Base-by-base conservation (phyloP, 2,797 vertebrate genomes). In the Alectoris magna region DNA sequence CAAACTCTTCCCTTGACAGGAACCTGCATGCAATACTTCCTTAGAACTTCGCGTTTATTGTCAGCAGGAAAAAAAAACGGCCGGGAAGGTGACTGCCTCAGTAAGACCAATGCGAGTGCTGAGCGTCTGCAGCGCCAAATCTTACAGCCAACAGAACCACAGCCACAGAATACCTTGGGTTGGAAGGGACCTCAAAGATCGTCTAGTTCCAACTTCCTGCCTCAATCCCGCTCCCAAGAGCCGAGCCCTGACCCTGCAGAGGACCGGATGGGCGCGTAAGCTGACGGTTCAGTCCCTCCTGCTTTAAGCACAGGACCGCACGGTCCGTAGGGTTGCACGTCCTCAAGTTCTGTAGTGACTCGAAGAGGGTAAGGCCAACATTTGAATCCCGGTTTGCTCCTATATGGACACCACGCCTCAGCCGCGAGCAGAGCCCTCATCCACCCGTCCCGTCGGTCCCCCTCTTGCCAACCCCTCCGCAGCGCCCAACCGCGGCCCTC, bases 1-100 rank as follows among this genome's bases (percentile, higher is more conserved):
- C 88, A 86, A 93, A 77, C 78, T 66, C 2, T 2, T 31, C 88
- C 69, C 62, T 76, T 78, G 9, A 74, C 73, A 89, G 68, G 76
- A 84, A 88, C 73, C 9, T 72, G 34, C 4, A 3, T 71, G 64
- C 36, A 63, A 36, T 55, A 31, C 24, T 90, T 31, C 5, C 49
- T 79, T 49, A 56, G 51, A 77, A 29, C 44, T 53, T 56, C 18
- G 44, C 51, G 18, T 44, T 93, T 53, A 43, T 23, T n/a, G 51
- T 29, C 9, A 24, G 23, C 21, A 46, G 46, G 29, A 17, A 31
- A 46, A 79, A 71, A 79, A 71, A 27, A n/a, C 0, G 23, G 29
- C 15, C 55, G 36, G 72, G 63, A 81, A 60, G 38, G 51, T 48
- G 58, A 72, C 15, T 4, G 10, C 12, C 82, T 26, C 49, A 43